Conservation (phyloP, 1,140 invertebrate genomes). For the Aphaenogaster rudis region DNA sequence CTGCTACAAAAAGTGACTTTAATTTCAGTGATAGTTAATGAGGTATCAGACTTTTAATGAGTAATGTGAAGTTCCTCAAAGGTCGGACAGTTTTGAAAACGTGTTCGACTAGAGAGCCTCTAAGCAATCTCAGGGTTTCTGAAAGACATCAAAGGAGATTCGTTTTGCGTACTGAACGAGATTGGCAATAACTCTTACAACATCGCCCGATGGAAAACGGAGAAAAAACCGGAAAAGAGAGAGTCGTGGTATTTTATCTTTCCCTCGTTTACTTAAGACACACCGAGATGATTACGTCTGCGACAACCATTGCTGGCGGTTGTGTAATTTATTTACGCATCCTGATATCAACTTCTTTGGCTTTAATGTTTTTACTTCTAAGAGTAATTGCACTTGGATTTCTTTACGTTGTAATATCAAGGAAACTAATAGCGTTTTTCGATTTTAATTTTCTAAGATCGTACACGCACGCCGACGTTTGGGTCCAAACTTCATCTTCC, state of each 20-base stretch:
- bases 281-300: slow-evolving; percentile 53
- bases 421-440: slow-evolving; percentile 7
- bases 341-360: slow-evolving; percentile 43
- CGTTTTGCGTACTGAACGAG: slow-evolving; percentile 61
- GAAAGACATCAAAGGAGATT: slow-evolving; percentile 62
- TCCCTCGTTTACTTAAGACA: slow-evolving; percentile 58
- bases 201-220: slow-evolving; percentile 41
- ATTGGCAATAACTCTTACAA: slow-evolving; percentile 65
- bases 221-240: slow-evolving; percentile 28
- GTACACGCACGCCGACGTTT: no score
- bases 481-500: neutral
- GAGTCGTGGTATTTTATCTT: slow-evolving; percentile 55
- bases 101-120: slow-evolving; percentile 46
- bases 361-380: slow-evolving; percentile 30
- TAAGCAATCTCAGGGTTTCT: slow-evolving; percentile 46
- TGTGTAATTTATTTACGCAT: slow-evolving; percentile 62
- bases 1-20: slow-evolving; percentile 27
- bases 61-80: slow-evolving; percentile 55
- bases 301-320: slow-evolving; percentile 44
- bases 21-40: slow-evolving; percentile 60
- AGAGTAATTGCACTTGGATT: slow-evolving; percentile 46
- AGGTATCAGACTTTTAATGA: slow-evolving; percentile 67
- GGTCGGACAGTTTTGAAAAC: slow-evolving; percentile 57
- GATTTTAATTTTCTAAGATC: slow-evolving; percentile 14
- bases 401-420: slow-evolving; percentile 30